These are phyloP conservation scores for Cataglyphis albicans DNA, from an alignment of 2,888 invertebrate species.

Conservation along the genomic window DNA sequence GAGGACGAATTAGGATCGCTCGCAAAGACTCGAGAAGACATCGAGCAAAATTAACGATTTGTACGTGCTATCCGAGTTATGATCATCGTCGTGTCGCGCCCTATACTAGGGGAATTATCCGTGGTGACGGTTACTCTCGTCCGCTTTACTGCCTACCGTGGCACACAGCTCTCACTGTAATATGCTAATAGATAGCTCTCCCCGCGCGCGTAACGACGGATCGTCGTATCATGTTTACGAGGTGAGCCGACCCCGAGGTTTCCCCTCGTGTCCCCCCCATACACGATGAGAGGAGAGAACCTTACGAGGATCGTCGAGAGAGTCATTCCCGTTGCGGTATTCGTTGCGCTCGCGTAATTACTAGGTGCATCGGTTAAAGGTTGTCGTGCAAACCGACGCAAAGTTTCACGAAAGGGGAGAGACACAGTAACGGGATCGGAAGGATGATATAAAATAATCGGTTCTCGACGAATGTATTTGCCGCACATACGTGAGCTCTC, in stretches of 20 bases:
- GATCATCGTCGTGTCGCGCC: conserved; percentile 63
- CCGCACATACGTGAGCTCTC: neutral
- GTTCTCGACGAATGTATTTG: conserved; percentile 8
- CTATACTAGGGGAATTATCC: conserved; percentile 62
- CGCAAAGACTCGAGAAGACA: neutral
- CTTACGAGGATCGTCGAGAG: conserved; percentile 56
- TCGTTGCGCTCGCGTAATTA: conserved; percentile 50
- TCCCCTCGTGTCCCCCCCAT: conserved; percentile 54
- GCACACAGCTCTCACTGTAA: conserved; percentile 69
- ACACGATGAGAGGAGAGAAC: conserved; percentile 47
- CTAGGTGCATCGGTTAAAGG: conserved; percentile 19
- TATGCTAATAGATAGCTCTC: conserved; percentile 77
- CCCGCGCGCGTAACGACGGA: conserved; percentile 68
- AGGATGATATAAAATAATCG: conserved; percentile 25
- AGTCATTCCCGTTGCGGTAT: conserved; percentile 51
- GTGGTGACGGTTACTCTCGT: conserved; percentile 75
- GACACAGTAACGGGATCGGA: neutral
- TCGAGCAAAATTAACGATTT: conserved; percentile 64
- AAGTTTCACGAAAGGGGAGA: neutral
- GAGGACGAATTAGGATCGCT: neutral
- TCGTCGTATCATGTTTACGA: conserved; percentile 75
- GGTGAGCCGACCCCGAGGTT: conserved; percentile 62
- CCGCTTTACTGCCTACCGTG: conserved; percentile 71
- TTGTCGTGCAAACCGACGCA: conserved; percentile 25
- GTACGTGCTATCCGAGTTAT: conserved; percentile 62